phyloP scores from a whole-genome alignment of 2,888 invertebrate species.

The Biston stratarius region DNA sequence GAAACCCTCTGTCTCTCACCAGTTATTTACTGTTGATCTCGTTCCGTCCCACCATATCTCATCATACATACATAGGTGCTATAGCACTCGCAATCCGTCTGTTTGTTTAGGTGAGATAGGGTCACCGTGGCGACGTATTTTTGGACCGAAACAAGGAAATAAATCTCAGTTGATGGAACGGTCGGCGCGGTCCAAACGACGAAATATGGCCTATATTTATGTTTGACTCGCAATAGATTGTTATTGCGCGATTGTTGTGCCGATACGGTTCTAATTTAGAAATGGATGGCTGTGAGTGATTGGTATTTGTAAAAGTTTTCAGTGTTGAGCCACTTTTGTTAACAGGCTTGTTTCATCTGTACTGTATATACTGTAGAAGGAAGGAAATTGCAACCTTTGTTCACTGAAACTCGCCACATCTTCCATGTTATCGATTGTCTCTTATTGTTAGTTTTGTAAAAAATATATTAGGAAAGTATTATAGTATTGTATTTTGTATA shows the following conservation, averaged over 20 bases:
- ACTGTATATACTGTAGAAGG: background rate
- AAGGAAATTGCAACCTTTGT: background rate
- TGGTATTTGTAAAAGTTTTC: conserved; percentile 43
- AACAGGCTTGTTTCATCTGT: conserved; percentile 19
- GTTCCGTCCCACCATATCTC: conserved; percentile 64
- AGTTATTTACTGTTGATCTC: conserved; percentile 81
- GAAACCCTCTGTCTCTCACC: conserved; percentile 76
- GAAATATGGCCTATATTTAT: conserved; percentile 50
- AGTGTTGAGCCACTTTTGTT: conserved; percentile 28
- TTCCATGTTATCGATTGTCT: background rate
- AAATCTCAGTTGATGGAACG: conserved; percentile 49
- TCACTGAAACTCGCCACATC: conserved; percentile 11
- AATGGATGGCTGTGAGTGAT: conserved; percentile 48
- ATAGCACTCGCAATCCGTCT: conserved; percentile 39
- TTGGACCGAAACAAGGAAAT: conserved; percentile 46
- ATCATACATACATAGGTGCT: conserved; percentile 30
- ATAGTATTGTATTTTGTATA: no score
- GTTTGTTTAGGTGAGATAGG: conserved; percentile 56
- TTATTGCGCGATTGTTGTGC: conserved; percentile 50
- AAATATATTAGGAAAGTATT: background rate
- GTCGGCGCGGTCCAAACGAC: conserved; percentile 43
- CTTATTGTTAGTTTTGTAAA: background rate
- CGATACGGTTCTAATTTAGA: conserved; percentile 49
- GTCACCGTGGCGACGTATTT: conserved; percentile 48
- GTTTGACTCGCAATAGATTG: conserved; percentile 49